These are phyloP conservation scores for Chamaetylas fuelleborni DNA, from an alignment of 2,113 vertebrate genomes.

Conservation along the genomic window DNA sequence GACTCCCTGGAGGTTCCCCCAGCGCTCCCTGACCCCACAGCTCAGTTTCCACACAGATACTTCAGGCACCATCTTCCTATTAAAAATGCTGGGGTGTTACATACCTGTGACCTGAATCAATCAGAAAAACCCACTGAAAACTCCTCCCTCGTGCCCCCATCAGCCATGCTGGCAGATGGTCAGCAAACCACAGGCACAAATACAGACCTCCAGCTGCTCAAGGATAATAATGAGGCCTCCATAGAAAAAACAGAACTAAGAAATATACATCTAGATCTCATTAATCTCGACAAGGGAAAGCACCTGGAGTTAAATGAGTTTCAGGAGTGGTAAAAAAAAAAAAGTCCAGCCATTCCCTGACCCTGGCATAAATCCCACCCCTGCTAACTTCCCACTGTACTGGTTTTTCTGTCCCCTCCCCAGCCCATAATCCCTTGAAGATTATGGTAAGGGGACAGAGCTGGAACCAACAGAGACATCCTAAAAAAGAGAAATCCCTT, in stretches of 20 bases:
- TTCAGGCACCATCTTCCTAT: neutral
- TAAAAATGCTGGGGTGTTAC: neutral
- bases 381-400: neutral
- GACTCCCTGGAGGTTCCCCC: neutral
- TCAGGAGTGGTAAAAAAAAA: neutral
- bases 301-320: neutral
- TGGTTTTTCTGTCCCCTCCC: neutral
- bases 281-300: neutral
- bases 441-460: neutral
- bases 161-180: neutral
- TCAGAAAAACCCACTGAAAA: neutral
- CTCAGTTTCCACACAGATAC: neutral
- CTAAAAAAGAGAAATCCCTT: neutral
- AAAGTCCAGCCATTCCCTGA: neutral
- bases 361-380: neutral
- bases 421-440: accelerated
- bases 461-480: neutral
- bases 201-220: neutral
- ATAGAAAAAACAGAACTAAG: neutral
- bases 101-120: neutral
- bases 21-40: accelerated
- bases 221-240: neutral
- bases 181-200: neutral
- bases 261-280: neutral
- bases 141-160: neutral